A percentile compares a stretch with the other conserved stretches of the same genome.
Evolutionary conservation across 2,797 vertebrate genomes (phyloP).

Genomic region (Dermochelys coriacea): DNA sequence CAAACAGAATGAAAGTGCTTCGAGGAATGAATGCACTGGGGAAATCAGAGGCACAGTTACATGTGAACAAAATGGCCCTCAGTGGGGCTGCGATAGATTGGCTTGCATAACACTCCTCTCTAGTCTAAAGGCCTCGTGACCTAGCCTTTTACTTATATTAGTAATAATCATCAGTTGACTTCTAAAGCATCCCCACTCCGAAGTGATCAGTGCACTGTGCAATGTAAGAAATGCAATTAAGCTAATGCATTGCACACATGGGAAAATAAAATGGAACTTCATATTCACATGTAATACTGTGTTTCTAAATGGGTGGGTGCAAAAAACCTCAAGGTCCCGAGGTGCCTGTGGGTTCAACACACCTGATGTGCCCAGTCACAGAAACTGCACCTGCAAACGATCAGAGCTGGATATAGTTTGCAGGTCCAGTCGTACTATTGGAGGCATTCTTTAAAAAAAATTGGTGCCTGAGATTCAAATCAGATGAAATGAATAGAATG

Average conservation of each 20-base stretch:
- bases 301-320: constrained; percentile 34
- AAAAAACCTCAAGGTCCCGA: not conserved
- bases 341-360: not conserved
- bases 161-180: constrained; percentile 36
- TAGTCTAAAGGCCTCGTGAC: not conserved
- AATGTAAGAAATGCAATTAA: constrained; percentile 49
- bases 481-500: not conserved
- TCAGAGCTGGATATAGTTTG: not conserved
- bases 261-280: constrained; percentile 43
- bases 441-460: not conserved
- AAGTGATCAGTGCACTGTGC: constrained; percentile 16
- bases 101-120: constrained; percentile 25
- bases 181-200: constrained; percentile 40
- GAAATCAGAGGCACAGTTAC: not conserved
- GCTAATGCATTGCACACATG: not conserved
- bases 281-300: not conserved
- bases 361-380: not conserved
- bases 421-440: not conserved
- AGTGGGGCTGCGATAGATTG: not conserved
- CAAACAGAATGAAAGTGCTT: not conserved
- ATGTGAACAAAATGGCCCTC: not conserved
- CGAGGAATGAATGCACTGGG: not conserved
- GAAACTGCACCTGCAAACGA: not conserved
- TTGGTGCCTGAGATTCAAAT: not conserved
- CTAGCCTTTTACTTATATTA: not conserved